These are phyloP conservation scores for Sabatieria punctata DNA, from an alignment of 2,888 invertebrate species.

Conservation along the genomic window DNA sequence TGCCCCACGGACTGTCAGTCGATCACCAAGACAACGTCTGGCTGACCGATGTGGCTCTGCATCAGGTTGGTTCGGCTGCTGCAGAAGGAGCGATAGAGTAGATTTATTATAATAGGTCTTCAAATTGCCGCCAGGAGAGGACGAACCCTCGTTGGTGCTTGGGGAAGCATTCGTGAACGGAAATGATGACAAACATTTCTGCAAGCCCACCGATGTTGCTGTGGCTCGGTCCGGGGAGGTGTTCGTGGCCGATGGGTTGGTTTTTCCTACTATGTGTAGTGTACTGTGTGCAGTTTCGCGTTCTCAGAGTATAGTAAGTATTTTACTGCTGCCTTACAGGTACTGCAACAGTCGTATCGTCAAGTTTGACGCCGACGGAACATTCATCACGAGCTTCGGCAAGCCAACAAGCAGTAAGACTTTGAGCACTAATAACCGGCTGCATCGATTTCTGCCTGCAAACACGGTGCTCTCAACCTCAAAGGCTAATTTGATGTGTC, in stretches of 20 bases:
- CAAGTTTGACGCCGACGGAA: conserved; percentile 51
- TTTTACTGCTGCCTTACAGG: conserved; percentile 9
- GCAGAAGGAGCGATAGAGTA: conserved; percentile 4
- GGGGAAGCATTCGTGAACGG: conserved; percentile 72
- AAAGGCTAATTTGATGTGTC: too few relatives aligned
- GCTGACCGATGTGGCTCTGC: conserved; percentile 89
- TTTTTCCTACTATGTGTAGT: too few relatives aligned
- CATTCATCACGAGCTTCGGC: conserved; percentile 36
- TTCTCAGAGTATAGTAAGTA: neutral
- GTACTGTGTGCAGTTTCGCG: too few relatives aligned
- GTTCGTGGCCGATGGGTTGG: conserved; percentile 71
- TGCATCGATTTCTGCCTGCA: too few relatives aligned
- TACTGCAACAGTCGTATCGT: conserved; percentile 75
- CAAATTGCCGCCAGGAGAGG: conserved; percentile 53
- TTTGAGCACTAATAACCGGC: too few relatives aligned
- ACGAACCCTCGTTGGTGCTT: conserved; percentile 52
- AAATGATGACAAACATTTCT: conserved; percentile 56
- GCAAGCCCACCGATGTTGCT: conserved; percentile 84
- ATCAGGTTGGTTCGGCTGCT: conserved; percentile 71
- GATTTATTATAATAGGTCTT: conserved; percentile 35
- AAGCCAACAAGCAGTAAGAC: conserved; percentile 26
- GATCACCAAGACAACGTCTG: conserved; percentile 73
- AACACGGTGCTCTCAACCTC: too few relatives aligned
- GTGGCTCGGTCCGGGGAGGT: conserved; percentile 62
- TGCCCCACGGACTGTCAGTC: conserved; percentile 86